These are phyloP conservation scores for Cantharis rustica DNA, from an alignment of 2,888 invertebrate species.

Conservation along the genomic window DNA sequence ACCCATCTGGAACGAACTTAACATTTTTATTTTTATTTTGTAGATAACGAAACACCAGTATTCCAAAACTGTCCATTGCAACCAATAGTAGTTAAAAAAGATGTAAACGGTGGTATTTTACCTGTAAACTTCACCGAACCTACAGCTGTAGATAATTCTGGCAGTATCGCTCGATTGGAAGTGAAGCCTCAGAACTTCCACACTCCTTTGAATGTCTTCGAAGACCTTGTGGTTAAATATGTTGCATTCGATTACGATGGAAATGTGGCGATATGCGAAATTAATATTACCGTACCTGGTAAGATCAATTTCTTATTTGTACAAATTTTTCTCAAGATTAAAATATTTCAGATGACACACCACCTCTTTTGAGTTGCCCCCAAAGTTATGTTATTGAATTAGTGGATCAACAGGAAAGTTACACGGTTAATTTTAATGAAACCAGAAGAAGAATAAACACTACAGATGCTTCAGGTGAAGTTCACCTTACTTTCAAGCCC, in stretches of 20 bases:
- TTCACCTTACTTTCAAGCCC: conserved; percentile 79
- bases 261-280: conserved; percentile 96
- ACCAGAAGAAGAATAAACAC: conserved; percentile 83
- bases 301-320: conserved; percentile 10
- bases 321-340: background rate
- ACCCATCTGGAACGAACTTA: background rate
- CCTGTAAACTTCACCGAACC: conserved; percentile 94
- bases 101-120: conserved; percentile 84
- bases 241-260: conserved; percentile 97
- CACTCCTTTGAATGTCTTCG: conserved; percentile 85
- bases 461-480: conserved; percentile 87
- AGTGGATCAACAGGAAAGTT: conserved; percentile 87
- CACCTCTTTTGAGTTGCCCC: conserved; percentile 87
- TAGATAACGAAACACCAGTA: conserved; percentile 93
- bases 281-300: conserved; percentile 90
- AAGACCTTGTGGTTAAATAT: conserved; percentile 91
- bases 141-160: conserved; percentile 93
- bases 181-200: conserved; percentile 90
- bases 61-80: conserved; percentile 96
- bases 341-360: conserved; percentile 74
- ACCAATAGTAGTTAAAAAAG: conserved; percentile 87
- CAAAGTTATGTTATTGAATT: conserved; percentile 93
- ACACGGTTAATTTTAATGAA: conserved; percentile 89
- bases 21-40: conserved; percentile 32
- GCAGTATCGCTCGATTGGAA: conserved; percentile 90